Evolutionary conservation across 2,113 vertebrate genomes (phyloP), one percentile per base, ranked within the genome.

Genomic region (Podarcis cretensis): DNA sequence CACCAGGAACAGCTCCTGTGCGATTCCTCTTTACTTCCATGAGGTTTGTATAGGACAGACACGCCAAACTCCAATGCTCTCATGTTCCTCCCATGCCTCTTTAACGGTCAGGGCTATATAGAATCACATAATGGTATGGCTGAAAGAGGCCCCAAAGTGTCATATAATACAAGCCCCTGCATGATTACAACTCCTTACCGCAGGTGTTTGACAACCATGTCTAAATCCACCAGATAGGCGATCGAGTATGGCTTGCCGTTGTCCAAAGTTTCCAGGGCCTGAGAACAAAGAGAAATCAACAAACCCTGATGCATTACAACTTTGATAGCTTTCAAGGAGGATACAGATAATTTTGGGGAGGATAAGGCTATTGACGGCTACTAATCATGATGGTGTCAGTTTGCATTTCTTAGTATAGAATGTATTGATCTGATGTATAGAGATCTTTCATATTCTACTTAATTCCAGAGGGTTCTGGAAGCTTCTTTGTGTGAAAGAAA

Each of bases 261-360:
- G 94, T 99, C 99, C 93, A 99, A 95, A 1, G 99, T 99, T 95
- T 99, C 99, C 95, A 99, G 96, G 0, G 98, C 98, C 98, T 99
- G 86, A 76, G 65, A 80, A 84, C 4, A 85, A 85, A 88, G 27
- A 43, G 1, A 32, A 37, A 37, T 35, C 54, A 71, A 35, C 35
- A 35, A 35, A 35, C 35, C 35, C 35, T 35, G 35, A 35, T 35
- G 30, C 21, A 20, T 65, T 71, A 14, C 32, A 78, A 2, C 35
- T 12, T 32, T 14, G 59, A 63, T 63, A 20, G 65, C 20, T 76
- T 4, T 4, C 13, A 63, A 63, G 18, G 18, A 20, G 59, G 59
- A 20, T 63, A 63, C 59, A 63, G 13, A 4, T 40, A 63, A 32
- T 23, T 0, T 73, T 32, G 4, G 69, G 30, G 5, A 63, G 59